Conservation (phyloP, 2,888 invertebrate species). For the Pristionchus mayeri region DNA sequence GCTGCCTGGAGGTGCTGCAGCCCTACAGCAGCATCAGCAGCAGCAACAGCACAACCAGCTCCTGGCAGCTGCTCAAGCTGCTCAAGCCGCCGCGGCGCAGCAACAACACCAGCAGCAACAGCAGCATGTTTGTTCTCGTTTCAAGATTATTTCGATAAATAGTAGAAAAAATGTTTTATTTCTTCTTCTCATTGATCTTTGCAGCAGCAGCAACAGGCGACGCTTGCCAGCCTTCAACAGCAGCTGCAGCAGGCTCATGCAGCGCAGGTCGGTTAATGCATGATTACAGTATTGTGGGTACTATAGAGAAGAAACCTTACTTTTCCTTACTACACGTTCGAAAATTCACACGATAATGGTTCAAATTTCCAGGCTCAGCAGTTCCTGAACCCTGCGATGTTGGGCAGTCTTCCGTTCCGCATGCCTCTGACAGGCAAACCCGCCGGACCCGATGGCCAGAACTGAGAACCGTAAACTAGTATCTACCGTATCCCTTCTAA, state of each 20-base stretch:
- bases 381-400: slow-evolving; percentile 25
- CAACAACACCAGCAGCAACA: slow-evolving; percentile 31
- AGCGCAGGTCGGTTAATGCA: background rate
- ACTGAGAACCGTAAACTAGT: background rate
- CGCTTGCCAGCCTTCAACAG: slow-evolving; percentile 37
- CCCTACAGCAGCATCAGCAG: slow-evolving; percentile 28
- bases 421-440: slow-evolving; percentile 1
- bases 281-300: background rate
- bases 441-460: slow-evolving; percentile 15
- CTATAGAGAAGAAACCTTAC: no score
- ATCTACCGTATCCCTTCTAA: background rate
- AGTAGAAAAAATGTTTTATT: background rate
- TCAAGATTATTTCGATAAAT: no score
- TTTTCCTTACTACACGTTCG: background rate
- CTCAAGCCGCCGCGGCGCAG: slow-evolving; percentile 3
- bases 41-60: slow-evolving; percentile 31
- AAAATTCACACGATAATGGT: background rate
- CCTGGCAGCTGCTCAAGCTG: background rate
- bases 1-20: background rate
- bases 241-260: slow-evolving; percentile 44
- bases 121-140: no score
- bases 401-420: background rate
- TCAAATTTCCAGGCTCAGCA: slow-evolving; percentile 2
- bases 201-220: slow-evolving; percentile 28
- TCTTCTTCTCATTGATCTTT: background rate